Conservation (phyloP, 2,113 vertebrate species). For the Catharus fuscescens region DNA sequence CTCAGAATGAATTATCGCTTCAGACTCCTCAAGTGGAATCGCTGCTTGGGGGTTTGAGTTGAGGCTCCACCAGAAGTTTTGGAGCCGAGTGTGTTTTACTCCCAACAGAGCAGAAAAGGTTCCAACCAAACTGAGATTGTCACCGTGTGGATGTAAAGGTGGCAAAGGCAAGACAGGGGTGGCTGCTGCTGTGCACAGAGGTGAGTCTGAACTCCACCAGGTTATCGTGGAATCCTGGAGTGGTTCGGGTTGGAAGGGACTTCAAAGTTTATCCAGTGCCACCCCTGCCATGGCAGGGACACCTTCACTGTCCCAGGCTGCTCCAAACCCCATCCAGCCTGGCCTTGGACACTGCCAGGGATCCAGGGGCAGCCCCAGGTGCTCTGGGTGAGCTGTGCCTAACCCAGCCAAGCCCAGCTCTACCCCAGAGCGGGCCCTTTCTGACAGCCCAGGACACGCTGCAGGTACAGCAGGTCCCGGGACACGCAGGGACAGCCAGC, state of each 20-base stretch:
- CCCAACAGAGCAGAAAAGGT: neutral
- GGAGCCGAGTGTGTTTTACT: neutral
- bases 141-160: neutral
- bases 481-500: neutral
- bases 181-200: neutral
- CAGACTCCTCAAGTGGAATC: fast-evolving
- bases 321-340: neutral
- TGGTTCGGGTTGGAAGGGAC: neutral
- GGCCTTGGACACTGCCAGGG: neutral
- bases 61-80: neutral
- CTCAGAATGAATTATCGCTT: fast-evolving
- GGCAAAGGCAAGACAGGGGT: neutral
- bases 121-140: fast-evolving
- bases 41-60: fast-evolving
- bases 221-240: neutral
- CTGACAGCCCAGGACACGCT: fast-evolving
- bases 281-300: neutral
- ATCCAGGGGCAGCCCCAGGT: neutral
- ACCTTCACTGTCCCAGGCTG: fast-evolving
- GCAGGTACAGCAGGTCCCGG: neutral
- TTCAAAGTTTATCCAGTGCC: fast-evolving
- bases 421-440: neutral
- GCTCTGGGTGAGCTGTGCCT: neutral
- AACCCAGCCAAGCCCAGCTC: neutral
- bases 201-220: fast-evolving